Base-by-base conservation (phyloP, 2,797 vertebrate species). In the Enoplosus armatus region DNA sequence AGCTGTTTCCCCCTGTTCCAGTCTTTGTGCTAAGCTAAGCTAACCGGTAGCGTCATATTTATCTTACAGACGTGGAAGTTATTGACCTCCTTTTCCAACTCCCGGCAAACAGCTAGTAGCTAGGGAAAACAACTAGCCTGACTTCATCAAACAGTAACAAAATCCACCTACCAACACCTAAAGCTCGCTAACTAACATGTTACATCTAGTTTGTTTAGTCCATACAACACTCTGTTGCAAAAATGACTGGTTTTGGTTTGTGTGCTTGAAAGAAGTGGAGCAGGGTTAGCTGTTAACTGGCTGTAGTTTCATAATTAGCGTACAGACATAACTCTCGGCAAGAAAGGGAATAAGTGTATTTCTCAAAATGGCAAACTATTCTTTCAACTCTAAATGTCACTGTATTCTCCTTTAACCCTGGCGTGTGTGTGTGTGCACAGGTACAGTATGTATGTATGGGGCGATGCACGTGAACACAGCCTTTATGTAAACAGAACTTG, bases 401-500 rank as follows among this genome's bases (percentile, higher is more conserved):
- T 8, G 5, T 53, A 10, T 33, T 62, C 22, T 54, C 62, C 31
- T 73, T 54, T 24, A 47, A 50, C 16, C 45, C 11, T 27, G 45
- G 14, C 20, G 16, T 8, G 31, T 56, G 47, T 62, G 54, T 18
- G 15, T 35, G 47, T 72, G 43, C 37, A n/a, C n/a, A 70, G 55
- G 37, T 47, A 12, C 47, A 6, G 31, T 22, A 2, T 35, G 39
- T 9, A 10, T 63, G 31, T 43, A 35, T 39, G 58, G n/a, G 62
- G 3, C 3, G 26, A 29, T 16, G 66, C 79, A 82, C 43, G 55
- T 86, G 83, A 82, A 50, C 33, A 5, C 54, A 59, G 61, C 68
- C 27, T 85, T 90, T 82, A 86, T 72, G 68, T 82, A 82, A 88
- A 81, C 62, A 6, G 2, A 61, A 62, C 63, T 64, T 79, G 68